Conservation (phyloP, 2,113 vertebrate genomes). For the Apistogramma diplotaenia region DNA sequence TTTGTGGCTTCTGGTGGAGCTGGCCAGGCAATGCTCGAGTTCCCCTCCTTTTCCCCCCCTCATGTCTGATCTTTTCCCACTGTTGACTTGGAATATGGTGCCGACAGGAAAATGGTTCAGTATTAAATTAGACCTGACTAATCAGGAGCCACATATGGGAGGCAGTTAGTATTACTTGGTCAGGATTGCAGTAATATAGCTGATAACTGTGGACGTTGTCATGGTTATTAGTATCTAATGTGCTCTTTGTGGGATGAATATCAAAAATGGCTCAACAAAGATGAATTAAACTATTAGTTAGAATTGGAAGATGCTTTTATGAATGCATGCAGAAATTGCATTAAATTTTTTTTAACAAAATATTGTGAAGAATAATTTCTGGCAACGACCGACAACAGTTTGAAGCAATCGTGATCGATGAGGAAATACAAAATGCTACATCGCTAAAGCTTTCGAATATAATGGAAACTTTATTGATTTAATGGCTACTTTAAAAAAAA, state of each 20-base stretch:
- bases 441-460: not conserved
- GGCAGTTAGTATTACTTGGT: not conserved
- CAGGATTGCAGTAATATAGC: not conserved
- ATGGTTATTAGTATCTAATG: not conserved
- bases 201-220: not conserved
- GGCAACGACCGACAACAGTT: conserved; percentile 12
- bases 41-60: not conserved
- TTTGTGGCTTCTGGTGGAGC: not conserved
- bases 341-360: no score
- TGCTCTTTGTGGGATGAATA: not conserved
- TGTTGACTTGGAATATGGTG: not conserved
- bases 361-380: no score
- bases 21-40: not conserved
- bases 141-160: not conserved
- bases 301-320: no score
- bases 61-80: not conserved
- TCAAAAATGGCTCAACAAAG: not conserved
- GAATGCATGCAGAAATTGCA: no score
- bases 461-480: not conserved
- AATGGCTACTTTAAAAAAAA: not conserved
- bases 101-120: not conserved
- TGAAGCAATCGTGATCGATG: conserved; percentile 4
- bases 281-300: not conserved
- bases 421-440: not conserved
- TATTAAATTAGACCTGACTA: not conserved